Base-by-base conservation (phyloP, 2,888 invertebrate genomes). In the Eudasyphora cyanicolor region DNA sequence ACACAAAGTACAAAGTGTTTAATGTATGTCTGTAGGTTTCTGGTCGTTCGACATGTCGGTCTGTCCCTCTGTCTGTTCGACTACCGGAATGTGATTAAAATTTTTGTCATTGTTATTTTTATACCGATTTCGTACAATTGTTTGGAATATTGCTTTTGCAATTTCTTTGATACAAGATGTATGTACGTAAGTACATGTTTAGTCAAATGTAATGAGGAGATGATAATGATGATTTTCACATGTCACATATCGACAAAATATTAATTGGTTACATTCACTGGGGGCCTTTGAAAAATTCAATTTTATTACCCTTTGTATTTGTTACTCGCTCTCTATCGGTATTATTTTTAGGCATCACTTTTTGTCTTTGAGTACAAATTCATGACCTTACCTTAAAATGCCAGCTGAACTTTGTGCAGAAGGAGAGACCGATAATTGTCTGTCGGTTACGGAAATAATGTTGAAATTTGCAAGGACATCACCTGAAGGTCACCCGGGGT, bases 61-160 rank as follows among this genome's bases (percentile, higher is more conserved):
- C 8, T 1, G 62, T 32, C 17, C 7, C 14, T 29, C 17, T 17
- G 62, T 21, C 12, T 7, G 19, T 12, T 12, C 21, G 54, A 27
- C 27, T 57, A 24, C 32, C 17, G 29, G 62, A 62, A 62, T 62
- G 62, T 32, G 62, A 62, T 62, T 62, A 62, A 62, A 62, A 17
- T 62, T 8, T 8, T 62, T 32, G 62, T 62, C 32, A 8, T 32
- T n/a, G n/a, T n/a, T 62, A 32, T 62, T 32, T 32, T 32, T 1
- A 17, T 62, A 62, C 17, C 29, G 32, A 32, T 62, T 62, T 62
- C n/a, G n/a, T n/a, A n/a, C 62, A 62, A 62, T 29, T 62, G 32
- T 62, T 21, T 8, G 24, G 1, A 57, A 21, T 57, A 24, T 2
- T 21, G 6, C 5, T 57, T 24, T 7, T 1, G 17, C n/a, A 51